A percentile compares a stretch with the other conserved stretches of the same genome.
These are phyloP conservation scores for Urosaurus nigricauda DNA, from an alignment of 2,797 vertebrate species.

Conservation along the genomic window DNA sequence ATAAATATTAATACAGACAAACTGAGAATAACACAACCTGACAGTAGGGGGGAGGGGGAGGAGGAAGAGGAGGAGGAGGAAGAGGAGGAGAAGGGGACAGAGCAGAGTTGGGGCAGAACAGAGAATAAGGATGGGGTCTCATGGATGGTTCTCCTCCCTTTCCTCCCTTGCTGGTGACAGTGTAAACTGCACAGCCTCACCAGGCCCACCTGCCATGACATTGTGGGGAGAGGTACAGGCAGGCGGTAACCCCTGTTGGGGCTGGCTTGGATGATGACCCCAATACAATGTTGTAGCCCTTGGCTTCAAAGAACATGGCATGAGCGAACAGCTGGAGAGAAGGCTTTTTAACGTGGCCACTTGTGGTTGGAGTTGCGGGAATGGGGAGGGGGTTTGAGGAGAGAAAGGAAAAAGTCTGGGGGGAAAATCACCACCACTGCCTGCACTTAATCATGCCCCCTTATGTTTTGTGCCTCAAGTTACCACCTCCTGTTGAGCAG, in stretches of 20 bases:
- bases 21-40: conserved; percentile 64
- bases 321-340: not conserved
- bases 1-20: conserved; percentile 83
- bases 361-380: no score
- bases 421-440: not conserved
- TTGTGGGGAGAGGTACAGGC: conserved; percentile 41
- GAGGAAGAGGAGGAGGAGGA: conserved; percentile 56
- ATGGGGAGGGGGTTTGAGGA: no score
- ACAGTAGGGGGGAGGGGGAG: conserved; percentile 59
- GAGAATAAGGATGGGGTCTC: not conserved
- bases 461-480: not conserved
- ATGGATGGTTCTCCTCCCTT: conserved; percentile 44
- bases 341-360: not conserved
- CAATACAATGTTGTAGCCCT: no score
- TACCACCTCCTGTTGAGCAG: conserved; percentile 32
- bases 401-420: no score
- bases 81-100: conserved; percentile 31
- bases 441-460: conserved; percentile 29
- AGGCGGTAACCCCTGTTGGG: not conserved
- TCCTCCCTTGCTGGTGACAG: conserved; percentile 59
- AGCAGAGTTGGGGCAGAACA: not conserved
- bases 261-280: not conserved
- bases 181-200: conserved; percentile 73
- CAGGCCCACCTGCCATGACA: conserved; percentile 58
- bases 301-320: not conserved